These are phyloP conservation scores for Thecophora atra DNA, from an alignment of 2,888 invertebrate species.

Conservation along the genomic window DNA sequence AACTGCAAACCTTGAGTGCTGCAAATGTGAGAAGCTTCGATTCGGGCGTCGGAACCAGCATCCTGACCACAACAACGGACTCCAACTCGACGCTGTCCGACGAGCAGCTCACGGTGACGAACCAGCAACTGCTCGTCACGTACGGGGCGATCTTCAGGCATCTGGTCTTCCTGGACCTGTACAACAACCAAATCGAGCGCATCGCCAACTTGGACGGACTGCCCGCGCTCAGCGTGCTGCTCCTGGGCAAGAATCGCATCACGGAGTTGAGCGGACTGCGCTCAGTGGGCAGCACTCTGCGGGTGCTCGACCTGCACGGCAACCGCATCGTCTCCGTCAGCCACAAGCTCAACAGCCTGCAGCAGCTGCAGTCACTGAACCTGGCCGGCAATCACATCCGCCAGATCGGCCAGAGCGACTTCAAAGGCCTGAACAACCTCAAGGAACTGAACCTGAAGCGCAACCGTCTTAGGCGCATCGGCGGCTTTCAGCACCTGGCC, in stretches of 20 bases:
- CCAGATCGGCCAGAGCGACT: slow-evolving; percentile 78
- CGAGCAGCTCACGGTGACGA: slow-evolving; percentile 56
- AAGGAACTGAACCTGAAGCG: slow-evolving; percentile 89
- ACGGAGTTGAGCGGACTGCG: slow-evolving; percentile 60
- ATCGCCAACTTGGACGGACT: slow-evolving; percentile 82
- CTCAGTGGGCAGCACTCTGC: slow-evolving; percentile 71
- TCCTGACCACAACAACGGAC: slow-evolving; percentile 39
- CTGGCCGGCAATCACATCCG: slow-evolving; percentile 91
- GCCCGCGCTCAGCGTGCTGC: slow-evolving; percentile 81
- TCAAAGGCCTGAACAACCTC: slow-evolving; percentile 79
- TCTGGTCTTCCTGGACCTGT: slow-evolving; percentile 91
- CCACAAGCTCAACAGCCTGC: slow-evolving; percentile 70
- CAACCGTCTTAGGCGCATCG: slow-evolving; percentile 81
- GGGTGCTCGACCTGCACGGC: slow-evolving; percentile 92
- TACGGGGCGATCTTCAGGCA: slow-evolving; percentile 67
- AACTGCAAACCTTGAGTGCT: slow-evolving; percentile 6
- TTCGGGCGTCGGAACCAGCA: slow-evolving; percentile 47
- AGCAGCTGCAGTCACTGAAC: slow-evolving; percentile 88
- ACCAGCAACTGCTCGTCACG: slow-evolving; percentile 57
- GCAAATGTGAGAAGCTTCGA: slow-evolving; percentile 54
- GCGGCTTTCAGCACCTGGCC: slow-evolving; percentile 82
- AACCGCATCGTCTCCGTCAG: slow-evolving; percentile 77
- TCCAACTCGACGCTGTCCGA: slow-evolving; percentile 33
- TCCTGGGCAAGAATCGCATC: slow-evolving; percentile 88
- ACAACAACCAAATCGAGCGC: slow-evolving; percentile 92